Base-by-base conservation (phyloP, 2,113 vertebrate genomes). In the Alaudala cheleensis region DNA sequence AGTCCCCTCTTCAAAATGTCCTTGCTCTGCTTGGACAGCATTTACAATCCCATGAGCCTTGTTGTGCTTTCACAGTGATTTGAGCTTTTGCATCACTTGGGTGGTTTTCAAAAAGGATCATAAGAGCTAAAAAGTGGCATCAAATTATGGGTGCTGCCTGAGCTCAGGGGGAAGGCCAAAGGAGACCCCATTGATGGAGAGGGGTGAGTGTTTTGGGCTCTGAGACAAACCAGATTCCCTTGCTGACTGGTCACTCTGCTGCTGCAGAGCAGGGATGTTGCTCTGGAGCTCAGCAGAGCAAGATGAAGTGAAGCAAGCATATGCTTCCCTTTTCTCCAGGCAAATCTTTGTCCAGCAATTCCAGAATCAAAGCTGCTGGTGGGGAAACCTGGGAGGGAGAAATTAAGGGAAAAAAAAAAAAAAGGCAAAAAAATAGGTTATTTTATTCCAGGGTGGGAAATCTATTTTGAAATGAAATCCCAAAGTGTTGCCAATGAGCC, bases 401-500 rank as follows among this genome's bases (percentile, higher is more conserved):
- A 97, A 96, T 93, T 93, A 93, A 94, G 95, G n/a, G 22, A n/a
- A 23, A 25, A 72, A 31, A 8, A 24, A 22, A 64, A 31, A 25
- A 78, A 40, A 61, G 51, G 45, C 11, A 44, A 33, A 39, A 33
- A 8, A 2, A 1, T n/a, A 23, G 81, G 95, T 97, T 97, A 89
- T 97, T 98, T 98, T 97, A 94, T 96, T 95, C 74, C 69, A 53
- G 90, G 92, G 96, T 96, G 96, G 97, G 91, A 93, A 96, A 95
- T 89, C 93, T 84, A 96, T 95, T 97, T 97, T 95, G 86, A 97
- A 98, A 98, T 97, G 72, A 97, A 89, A 95, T 97, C 93, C 96
- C 97, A 95, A 97, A 98, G 81, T 88, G 95, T 96, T 97, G 97
- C 98, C 97, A 98, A 97, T 96, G 93, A 96, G 96, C 94, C 97